phyloP scores from a whole-genome alignment of 2,888 invertebrate species.

The Alentia gelatinosa region DNA sequence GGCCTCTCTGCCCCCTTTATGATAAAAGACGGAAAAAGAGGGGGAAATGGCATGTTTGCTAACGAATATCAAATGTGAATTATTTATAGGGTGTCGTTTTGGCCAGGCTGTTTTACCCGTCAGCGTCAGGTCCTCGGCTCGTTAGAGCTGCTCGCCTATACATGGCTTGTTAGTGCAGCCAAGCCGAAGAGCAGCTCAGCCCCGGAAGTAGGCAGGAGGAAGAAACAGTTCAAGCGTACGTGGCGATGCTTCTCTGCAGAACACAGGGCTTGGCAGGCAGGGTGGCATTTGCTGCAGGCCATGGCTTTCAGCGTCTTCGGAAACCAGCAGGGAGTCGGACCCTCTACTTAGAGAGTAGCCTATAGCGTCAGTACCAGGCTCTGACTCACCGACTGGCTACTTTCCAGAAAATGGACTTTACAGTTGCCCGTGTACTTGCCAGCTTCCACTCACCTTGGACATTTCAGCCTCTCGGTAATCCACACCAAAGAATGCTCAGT shows the following conservation, averaged over 20 bases:
- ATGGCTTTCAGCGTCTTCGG: background rate
- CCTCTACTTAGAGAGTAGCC: background rate
- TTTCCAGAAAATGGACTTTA: background rate
- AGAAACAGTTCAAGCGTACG: background rate
- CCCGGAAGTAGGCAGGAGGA: conserved; percentile 7
- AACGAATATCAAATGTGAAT: background rate
- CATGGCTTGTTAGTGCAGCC: conserved; percentile 22
- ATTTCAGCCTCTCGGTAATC: background rate
- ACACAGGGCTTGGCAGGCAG: background rate
- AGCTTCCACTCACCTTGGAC: background rate
- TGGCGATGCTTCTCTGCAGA: background rate
- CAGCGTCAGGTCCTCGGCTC: background rate
- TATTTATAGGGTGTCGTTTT: background rate
- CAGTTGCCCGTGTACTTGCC: background rate
- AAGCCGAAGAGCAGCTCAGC: background rate
- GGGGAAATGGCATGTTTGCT: background rate
- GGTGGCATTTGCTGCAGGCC: background rate
- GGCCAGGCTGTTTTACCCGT: background rate
- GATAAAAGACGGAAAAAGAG: background rate
- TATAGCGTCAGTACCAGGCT: background rate
- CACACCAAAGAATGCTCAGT: background rate
- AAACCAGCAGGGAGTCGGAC: background rate
- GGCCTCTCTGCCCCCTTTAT: no score
- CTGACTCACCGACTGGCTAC: background rate
- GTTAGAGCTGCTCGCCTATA: conserved; percentile 21